phyloP scores from a whole-genome alignment of 2,113 vertebrate genomes.

The Melanostigma gelatinosum region DNA sequence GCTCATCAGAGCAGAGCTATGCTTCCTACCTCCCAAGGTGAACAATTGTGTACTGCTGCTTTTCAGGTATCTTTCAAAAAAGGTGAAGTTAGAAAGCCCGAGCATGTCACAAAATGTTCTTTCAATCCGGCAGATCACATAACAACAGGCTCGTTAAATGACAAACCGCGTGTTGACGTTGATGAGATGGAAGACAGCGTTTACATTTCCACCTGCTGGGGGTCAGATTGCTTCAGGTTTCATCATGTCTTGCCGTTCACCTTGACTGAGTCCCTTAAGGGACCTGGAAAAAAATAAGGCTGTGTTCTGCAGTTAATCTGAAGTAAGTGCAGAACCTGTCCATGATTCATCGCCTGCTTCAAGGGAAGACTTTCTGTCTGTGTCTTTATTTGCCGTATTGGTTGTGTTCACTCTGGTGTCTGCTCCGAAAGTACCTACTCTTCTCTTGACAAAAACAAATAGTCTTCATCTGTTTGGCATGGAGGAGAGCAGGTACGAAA shows the following conservation, averaged over 20 bases:
- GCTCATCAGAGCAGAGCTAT: conserved; percentile 39
- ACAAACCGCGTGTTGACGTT: conserved; percentile 49
- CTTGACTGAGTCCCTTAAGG: conserved; percentile 67
- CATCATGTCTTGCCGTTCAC: conserved; percentile 78
- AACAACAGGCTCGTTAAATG: conserved; percentile 39
- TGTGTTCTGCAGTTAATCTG: conserved; percentile 66
- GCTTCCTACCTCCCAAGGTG: conserved; percentile 37
- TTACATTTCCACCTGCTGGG: conserved; percentile 62
- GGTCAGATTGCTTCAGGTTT: conserved; percentile 76
- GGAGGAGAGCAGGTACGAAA: conserved; percentile 20
- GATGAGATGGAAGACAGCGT: conserved; percentile 43
- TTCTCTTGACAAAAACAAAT: conserved; percentile 51
- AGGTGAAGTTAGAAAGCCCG: conserved; percentile 12
- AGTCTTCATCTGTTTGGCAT: conserved; percentile 36
- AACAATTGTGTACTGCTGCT: conserved; percentile 23
- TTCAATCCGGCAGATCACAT: background rate
- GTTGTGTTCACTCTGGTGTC: conserved; percentile 48
- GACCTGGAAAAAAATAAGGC: conserved; percentile 35
- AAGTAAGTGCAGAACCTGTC: conserved; percentile 54
- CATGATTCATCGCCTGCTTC: conserved; percentile 51
- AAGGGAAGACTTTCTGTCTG: conserved; percentile 42
- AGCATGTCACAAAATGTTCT: conserved; percentile 25
- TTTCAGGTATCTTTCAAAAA: conserved; percentile 40
- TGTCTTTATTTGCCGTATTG: conserved; percentile 33
- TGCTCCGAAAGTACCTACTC: conserved; percentile 22